Percentiles rank a stretch among this genome's conserved stretches.
Evolutionary conservation across 2,797 vertebrate species (phyloP).

Genomic region (Melanogrammus aeglefinus): DNA sequence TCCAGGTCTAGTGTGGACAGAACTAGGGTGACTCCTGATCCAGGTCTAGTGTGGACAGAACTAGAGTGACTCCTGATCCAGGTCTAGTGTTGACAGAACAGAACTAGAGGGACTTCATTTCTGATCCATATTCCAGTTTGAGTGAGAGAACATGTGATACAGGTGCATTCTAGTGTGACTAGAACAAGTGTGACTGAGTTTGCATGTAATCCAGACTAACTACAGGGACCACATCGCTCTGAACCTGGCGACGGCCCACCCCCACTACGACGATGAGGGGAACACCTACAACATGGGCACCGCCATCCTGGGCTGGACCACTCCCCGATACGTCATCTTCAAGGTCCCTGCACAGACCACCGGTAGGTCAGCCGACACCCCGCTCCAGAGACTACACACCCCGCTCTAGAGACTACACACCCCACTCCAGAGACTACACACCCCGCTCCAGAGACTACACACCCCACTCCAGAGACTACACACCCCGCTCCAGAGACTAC

Average conservation of each 20-base stretch:
- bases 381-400: background rate
- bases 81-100: background rate
- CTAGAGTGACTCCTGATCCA: no score
- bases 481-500: no score
- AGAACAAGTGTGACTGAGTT: background rate
- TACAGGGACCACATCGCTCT: constrained; percentile 85
- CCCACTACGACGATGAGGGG: constrained; percentile 88
- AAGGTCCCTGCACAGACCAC: constrained; percentile 78
- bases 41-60: background rate
- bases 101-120: background rate
- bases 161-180: background rate
- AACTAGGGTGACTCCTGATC: no score
- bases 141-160: background rate
- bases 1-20: no score
- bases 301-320: constrained; percentile 80
- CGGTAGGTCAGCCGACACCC: constrained; percentile 62
- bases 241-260: constrained; percentile 88
- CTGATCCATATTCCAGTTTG: background rate
- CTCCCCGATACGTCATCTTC: constrained; percentile 87
- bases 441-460: background rate
- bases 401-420: background rate
- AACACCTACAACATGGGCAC: constrained; percentile 93
- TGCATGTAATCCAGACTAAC: constrained; percentile 74
- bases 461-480: no score
- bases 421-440: background rate